Base-by-base conservation (phyloP, 2,113 vertebrate species). In the Gambusia affinis region DNA sequence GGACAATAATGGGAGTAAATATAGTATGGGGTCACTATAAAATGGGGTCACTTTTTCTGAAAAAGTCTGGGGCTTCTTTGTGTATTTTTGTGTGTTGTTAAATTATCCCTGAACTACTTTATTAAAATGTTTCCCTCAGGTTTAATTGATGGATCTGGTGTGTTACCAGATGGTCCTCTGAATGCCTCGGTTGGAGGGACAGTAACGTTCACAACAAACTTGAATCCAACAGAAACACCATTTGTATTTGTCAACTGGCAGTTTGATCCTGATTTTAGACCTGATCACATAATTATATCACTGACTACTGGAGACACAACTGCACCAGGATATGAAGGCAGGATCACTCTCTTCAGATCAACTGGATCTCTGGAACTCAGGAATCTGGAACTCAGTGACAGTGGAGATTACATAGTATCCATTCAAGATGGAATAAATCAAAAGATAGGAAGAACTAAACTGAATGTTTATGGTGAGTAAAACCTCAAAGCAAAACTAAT, bases 311-410 rank as follows among this genome's bases (percentile, higher is more conserved):
- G 0, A 14, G 57, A 60, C 33, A 0, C 0, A 0, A 69, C 1
- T 62, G 0, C 0, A 14, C 44, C 44, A 33, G 82, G 0, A 12
- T 83, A 73, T 75, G 4, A 63, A 62, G 57, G 0, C 79, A 82
- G 72, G 83, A 28, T 80, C 62, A 72, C 6, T 4, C 3, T 87
- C 4, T 57, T 83, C 65, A 8, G 0, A 0, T 69, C 4, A 65
- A 87, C 74, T 73, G 85, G 63, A 44, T 88, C 89, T 82, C 81
- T 92, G 79, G 77, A 85, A 80, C 88, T 92, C 81, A 70, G 73
- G 24, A 65, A 64, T 57, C 75, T 92, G 70, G 0, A 61, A 70
- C 12, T 64, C 2, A 12, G 0, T 37, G 92, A 93, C 61, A 69
- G 1, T 61, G 91, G 90, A 81, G 0, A 1, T 1, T 92, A 90